phyloP scores from a whole-genome alignment of 37 sponge, comb jelly and placozoan species.

The Halisarca cf. caerulea region DNA sequence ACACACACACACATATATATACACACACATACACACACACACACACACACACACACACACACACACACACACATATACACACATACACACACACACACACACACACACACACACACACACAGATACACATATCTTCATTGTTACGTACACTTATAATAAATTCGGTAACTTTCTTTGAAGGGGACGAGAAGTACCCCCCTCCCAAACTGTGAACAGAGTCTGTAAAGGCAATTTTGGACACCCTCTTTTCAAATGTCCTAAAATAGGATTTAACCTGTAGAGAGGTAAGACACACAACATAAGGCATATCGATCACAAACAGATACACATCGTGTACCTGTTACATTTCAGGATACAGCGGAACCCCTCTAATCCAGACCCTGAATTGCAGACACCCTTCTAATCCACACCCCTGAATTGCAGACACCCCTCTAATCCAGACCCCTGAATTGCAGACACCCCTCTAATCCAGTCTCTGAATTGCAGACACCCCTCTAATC shows the following conservation, averaged over 20 bases:
- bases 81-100: background rate
- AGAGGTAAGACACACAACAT: too few relatives aligned
- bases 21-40: background rate
- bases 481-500: too few relatives aligned
- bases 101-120: background rate
- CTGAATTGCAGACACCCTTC: too few relatives aligned
- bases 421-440: too few relatives aligned
- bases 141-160: background rate
- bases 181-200: background rate
- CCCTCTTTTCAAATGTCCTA: slow-evolving; percentile 45
- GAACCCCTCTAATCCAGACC: too few relatives aligned
- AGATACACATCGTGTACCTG: too few relatives aligned
- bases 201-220: slow-evolving; percentile 74
- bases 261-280: slow-evolving; percentile 24
- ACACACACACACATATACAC: background rate
- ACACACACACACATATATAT: too few relatives aligned
- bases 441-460: too few relatives aligned
- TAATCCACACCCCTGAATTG: too few relatives aligned
- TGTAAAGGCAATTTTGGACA: slow-evolving; percentile 85
- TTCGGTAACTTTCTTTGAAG: background rate
- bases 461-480: too few relatives aligned
- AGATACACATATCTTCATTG: background rate
- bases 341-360: too few relatives aligned
- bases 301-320: too few relatives aligned
- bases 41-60: background rate